A percentile compares a stretch with the other conserved stretches of the same genome.
Evolutionary conservation across 2,888 invertebrate species (phyloP).

Genomic region (Exephanes ischioxanthus): DNA sequence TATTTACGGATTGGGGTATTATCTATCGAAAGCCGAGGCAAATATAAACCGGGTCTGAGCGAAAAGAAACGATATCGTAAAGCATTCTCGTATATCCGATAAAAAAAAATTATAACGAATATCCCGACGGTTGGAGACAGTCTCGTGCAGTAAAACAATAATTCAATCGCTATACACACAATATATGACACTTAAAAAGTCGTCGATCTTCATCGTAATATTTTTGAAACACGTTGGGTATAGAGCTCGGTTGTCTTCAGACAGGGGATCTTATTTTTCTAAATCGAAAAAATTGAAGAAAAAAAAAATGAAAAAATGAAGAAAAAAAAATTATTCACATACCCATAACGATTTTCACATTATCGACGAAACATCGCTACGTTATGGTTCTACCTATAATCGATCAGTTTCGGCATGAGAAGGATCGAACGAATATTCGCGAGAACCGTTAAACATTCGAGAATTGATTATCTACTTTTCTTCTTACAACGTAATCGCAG

Average conservation of each 20-base stretch:
- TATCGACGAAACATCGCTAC: slow-evolving; percentile 38
- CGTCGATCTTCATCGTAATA: slow-evolving; percentile 24
- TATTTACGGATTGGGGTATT: background rate
- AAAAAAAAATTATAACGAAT: slow-evolving; percentile 37
- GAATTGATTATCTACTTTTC: slow-evolving; percentile 34
- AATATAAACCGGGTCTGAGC: background rate
- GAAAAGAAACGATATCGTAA: slow-evolving; percentile 3
- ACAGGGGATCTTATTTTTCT: background rate
- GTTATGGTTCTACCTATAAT: slow-evolving; percentile 35
- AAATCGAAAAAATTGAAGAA: background rate
- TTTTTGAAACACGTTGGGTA: slow-evolving; percentile 29
- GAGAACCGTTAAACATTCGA: slow-evolving; percentile 27
- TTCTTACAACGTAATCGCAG: slow-evolving; percentile 36
- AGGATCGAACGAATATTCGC: slow-evolving; percentile 30
- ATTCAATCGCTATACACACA: slow-evolving; percentile 47
- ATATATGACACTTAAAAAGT: slow-evolving; percentile 42
- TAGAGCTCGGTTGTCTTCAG: slow-evolving; percentile 1
- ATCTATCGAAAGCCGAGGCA: background rate
- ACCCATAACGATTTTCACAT: slow-evolving; percentile 47
- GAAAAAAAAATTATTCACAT: slow-evolving; percentile 17
- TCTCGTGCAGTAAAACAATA: slow-evolving; percentile 55
- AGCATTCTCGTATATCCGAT: slow-evolving; percentile 22
- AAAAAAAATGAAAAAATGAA: slow-evolving; percentile 24
- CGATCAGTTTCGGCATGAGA: slow-evolving; percentile 20
- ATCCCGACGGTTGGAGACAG: slow-evolving; percentile 32